Base-by-base conservation (phyloP, 2,113 vertebrate genomes). In the Chamaea fasciata region DNA sequence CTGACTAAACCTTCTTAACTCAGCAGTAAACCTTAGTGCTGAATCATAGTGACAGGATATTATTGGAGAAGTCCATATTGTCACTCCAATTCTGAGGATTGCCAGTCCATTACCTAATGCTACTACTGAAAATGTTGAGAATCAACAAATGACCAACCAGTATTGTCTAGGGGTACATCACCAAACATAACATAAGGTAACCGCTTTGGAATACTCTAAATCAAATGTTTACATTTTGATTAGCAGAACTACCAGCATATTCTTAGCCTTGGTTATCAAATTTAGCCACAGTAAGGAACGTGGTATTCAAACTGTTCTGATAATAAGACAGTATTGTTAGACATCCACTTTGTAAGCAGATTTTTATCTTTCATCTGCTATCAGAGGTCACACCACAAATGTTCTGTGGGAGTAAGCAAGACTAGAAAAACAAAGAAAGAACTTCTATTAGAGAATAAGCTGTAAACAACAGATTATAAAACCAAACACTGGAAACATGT, bases 301-400 rank as follows among this genome's bases (percentile, higher is more conserved):
- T 5, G 57, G 20, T 28, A 64, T 31, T 74, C 57, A 60, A 80
- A 47, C n/a, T 53, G 23, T 52, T 87, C 81, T 33, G 13, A 56
- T 53, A 80, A 59, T 13, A 86, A 63, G 53, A 74, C 6, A 2
- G 44, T 78, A 83, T 8, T 35, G 33, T 71, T 49, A 94, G 52
- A 83, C 92, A 93, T 59, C 31, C 71, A 94, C 65, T 92, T 89
- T 53, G 71, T 77, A 64, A 41, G 44, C 59, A 87, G 42, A 89
- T 88, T 94, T 91, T 76, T 90, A 92, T 91, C 88, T 78, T 90
- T 62, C 59, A 53, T 30, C n/a, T 90, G n/a, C 46, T 89, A 84
- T 94, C 68, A 93, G 69, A 86, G 92, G 83, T 84, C 2, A 3
- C 82, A 90, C 70, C 64, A 75, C 59, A 91, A 94, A 71, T n/a